Base-by-base conservation (phyloP, 2,888 invertebrate genomes). In the Nomada flava region DNA sequence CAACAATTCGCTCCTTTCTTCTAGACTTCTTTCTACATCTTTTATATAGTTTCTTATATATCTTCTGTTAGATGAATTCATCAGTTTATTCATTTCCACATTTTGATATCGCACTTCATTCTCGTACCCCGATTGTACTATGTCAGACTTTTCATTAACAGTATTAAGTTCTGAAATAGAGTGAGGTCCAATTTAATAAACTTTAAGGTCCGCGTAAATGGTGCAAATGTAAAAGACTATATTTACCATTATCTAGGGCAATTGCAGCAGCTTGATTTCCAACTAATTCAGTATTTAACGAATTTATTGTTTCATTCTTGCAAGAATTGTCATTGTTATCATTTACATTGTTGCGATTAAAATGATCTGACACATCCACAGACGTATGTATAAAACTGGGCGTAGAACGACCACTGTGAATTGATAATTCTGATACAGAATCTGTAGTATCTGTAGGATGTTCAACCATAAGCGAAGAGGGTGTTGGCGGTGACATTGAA, bases 241-340 rank as follows among this genome's bases (percentile, higher is more conserved):
- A 47, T 53, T 68, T 84, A 83, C 85, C 85, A 72, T 76, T 81
- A 55, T 77, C 62, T 7, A 94, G 10, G 26, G 92, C 91, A 95
- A 93, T 88, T 95, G 95, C 86, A 94, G 94, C 88, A 94, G 95
- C 7, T n/a, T 71, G 60, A 9, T 84, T 53, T 59, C 47, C 52
- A 26, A 65, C 11, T 59, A 50, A 11, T 23, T 44, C 82, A 52
- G 59, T 63, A 53, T 72, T 65, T 52, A 74, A 5, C 10, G 20
- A 47, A 18, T 81, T 59, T 13, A 29, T 23, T 29, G 60, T 29
- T 23, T 78, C 50, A 29, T 62, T 23, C 68, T 64, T 36, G 60
- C 63, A 26, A 73, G 82, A 62, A 81, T 86, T 85, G 64, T 81
- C 83, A 50, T 77, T 74, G 11, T 76, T 69, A 36, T 78, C 10